A percentile compares a stretch with the other conserved stretches of the same genome.
These are phyloP conservation scores for Tautogolabrus adspersus DNA, from an alignment of 2,113 vertebrate genomes.

Conservation along the genomic window DNA sequence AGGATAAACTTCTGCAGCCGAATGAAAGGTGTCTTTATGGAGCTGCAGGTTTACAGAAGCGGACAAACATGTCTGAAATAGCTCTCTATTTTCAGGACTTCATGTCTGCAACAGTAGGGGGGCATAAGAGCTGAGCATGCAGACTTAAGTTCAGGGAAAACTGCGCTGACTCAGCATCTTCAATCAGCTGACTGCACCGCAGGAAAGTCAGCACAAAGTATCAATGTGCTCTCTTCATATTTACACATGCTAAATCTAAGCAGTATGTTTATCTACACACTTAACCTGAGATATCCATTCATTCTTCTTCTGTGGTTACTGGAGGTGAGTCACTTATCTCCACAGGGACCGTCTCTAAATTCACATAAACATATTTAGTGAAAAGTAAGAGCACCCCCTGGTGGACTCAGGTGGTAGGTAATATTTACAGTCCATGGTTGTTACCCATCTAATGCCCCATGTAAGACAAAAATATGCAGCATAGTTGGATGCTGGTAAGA, in stretches of 20 bases:
- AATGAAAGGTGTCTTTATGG: not conserved
- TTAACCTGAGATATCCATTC: too few relatives aligned
- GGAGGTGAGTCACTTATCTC: not conserved
- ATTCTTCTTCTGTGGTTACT: not conserved
- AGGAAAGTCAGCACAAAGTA: not conserved
- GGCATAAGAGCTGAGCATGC: not conserved
- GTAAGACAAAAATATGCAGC: too few relatives aligned
- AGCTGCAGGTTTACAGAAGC: not conserved
- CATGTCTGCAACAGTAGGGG: not conserved
- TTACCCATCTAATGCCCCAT: too few relatives aligned
- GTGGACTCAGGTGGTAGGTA: too few relatives aligned
- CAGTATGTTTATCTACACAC: too few relatives aligned
- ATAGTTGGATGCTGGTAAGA: too few relatives aligned
- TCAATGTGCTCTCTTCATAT: too few relatives aligned
- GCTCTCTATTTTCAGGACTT: not conserved
- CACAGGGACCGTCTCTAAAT: constrained; percentile 1
- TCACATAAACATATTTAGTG: too few relatives aligned
- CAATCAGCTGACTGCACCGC: not conserved
- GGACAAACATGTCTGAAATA: constrained; percentile 7
- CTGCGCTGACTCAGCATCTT: not conserved
- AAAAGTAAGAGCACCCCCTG: too few relatives aligned
- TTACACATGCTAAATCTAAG: too few relatives aligned
- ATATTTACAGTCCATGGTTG: too few relatives aligned
- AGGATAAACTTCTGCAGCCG: not conserved
- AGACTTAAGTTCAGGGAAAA: not conserved